Base-by-base conservation (phyloP, 2,113 vertebrate species). In the Melanocharis versteri region DNA sequence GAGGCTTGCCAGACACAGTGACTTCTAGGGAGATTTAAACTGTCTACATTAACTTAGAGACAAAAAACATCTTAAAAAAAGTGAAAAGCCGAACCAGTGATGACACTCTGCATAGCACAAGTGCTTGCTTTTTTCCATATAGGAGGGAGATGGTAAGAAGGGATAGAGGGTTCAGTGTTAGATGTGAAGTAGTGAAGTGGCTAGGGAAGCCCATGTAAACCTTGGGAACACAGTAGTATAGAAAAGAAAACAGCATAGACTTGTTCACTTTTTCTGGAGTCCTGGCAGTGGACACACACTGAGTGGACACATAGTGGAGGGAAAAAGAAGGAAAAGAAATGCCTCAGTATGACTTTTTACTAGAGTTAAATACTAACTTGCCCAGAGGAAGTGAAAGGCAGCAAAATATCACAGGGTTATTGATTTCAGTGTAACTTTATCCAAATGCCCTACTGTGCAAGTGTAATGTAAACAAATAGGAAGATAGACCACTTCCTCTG, bases 301-400 rank as follows among this genome's bases (percentile, higher is more conserved):
- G 35, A 44, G 15, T 35, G 47, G 39, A 64, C n/a, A 65, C 8
- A n/a, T 7, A 15, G 12, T 23, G 5, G 11, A 16, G 26, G 5
- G 3, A 7, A 27, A 16, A 7, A 20, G 5, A 18, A 20, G 9
- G 2, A 12, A 9, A 13, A 11, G 9, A 10, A 31, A 28, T 12
- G 13, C 12, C 20, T 50, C 37, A 51, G 14, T 45, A 58, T 35
- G 44, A 33, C 40, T 81, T 69, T 79, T 75, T 75, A 48, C 13
- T 91, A 20, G 17, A 87, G 48, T 83, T 79, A 85, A 80, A 66
- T 77, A 91, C 73, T 91, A 82, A 86, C 54, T 83, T 73, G 50
- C 37, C 26, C 27, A 66, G 47, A 83, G 64, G 58, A 90, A 92
- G 58, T 24, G 18, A 86, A 86, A 93, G 37, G 79, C 54, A 92